These are phyloP conservation scores for Melanerpes aurifrons DNA, from an alignment of 2,113 vertebrate species.

Conservation along the genomic window DNA sequence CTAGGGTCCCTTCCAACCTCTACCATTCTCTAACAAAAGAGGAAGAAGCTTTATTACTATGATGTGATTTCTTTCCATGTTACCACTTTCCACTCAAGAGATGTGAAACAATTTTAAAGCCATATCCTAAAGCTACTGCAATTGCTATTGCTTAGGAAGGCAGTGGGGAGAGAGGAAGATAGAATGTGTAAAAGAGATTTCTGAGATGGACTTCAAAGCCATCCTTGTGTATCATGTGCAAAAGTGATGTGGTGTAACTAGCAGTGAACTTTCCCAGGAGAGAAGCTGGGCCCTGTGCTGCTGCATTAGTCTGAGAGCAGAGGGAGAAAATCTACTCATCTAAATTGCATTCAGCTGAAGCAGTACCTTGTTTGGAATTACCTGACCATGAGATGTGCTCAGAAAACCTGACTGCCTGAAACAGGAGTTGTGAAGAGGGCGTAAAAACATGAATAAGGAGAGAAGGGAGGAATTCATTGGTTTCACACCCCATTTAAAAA, in stretches of 20 bases:
- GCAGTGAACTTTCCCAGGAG: background rate
- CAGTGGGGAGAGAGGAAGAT: background rate
- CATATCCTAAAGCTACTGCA: too few relatives aligned
- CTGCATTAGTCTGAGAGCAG: background rate
- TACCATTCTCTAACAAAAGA: background rate
- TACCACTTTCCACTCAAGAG: too few relatives aligned
- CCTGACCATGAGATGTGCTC: background rate
- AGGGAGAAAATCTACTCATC: background rate
- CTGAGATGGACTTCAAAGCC: background rate
- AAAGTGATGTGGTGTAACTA: background rate
- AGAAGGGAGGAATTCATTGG: background rate
- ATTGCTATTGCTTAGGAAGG: background rate
- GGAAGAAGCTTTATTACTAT: background rate
- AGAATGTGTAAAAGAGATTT: background rate
- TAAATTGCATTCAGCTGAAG: background rate
- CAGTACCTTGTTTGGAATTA: background rate
- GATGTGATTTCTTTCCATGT: too few relatives aligned
- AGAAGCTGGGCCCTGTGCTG: fast-evolving
- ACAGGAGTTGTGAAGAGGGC: background rate
- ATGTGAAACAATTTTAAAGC: too few relatives aligned
- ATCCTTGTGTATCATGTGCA: fast-evolving
- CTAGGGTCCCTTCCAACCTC: too few relatives aligned
- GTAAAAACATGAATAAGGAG: background rate
- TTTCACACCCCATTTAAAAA: background rate
- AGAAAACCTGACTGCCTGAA: background rate